Base-by-base conservation (phyloP, 2,888 invertebrate species). In the Autographa pulchrina region DNA sequence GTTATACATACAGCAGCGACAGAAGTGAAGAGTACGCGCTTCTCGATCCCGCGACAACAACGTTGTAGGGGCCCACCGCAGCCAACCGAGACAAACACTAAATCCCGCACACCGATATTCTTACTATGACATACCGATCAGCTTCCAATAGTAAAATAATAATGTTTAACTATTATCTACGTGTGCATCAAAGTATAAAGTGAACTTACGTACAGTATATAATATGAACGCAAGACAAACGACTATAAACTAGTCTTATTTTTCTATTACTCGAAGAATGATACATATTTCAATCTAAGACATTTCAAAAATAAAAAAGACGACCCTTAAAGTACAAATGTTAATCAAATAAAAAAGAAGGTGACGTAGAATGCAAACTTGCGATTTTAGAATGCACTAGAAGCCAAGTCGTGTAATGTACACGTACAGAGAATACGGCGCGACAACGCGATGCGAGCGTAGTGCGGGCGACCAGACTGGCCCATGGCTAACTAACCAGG, bases 381-480 rank as follows among this genome's bases (percentile, higher is more conserved):
- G 93, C 88, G 87, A 88, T 89, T 84, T 84, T 82, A 80, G 86
- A 90, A 91, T 89, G 87, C 87, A 90, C 90, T 92, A 93, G 94
- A 94, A 94, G 95, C 94, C 93, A 93, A 93, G 90, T 94, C 93
- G 92, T 93, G 92, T 92, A 91, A 91, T 91, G 92, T 91, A 92
- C 92, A 92, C 90, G 89, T 87, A 89, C 82, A 77, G 73, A 91
- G 90, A 92, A 91, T 84, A 92, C 89, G 93, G 93, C 91, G 92
- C 92, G 92, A 90, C 92, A 88, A 89, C 90, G 91, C 91, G 90
- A 86, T 86, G 87, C 89, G 87, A 88, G 88, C 90, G 84, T 84
- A 84, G 89, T 88, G 86, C 86, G 86, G 89, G 82, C 82, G 81
- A 82, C 82, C 83, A 80, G 83, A 81, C 77, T 78, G 80, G 79